Conservation (phyloP, 1,140 invertebrate species). For the Apolygus lucorum region DNA sequence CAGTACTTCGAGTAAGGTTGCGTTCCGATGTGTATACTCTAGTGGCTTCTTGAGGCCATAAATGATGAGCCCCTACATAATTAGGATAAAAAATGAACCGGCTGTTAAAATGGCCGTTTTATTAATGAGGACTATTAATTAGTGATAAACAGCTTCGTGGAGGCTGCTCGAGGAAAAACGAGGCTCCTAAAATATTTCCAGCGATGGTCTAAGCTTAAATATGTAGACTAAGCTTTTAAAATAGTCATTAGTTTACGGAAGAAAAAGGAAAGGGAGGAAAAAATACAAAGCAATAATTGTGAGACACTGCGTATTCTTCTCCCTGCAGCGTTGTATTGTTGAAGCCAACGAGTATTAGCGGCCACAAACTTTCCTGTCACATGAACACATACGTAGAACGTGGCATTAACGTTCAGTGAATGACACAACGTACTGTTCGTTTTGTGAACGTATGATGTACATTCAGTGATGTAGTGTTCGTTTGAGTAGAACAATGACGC, state of each 20-base stretch:
- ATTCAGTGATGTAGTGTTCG: no score
- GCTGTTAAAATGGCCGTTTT: constrained; percentile 2
- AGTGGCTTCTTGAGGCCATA: no score
- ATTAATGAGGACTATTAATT: constrained; percentile 9
- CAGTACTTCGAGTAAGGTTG: no score
- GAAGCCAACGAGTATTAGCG: no score
- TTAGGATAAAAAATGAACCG: constrained; percentile 2
- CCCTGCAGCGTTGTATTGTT: no score
- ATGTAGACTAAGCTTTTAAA: constrained; percentile 13
- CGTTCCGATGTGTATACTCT: no score
- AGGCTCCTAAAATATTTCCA: not conserved
- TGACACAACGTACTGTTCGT: no score
- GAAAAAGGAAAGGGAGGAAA: not conserved
- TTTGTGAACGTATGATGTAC: no score
- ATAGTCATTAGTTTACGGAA: not conserved
- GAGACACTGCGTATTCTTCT: not conserved
- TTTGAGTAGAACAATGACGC: no score
- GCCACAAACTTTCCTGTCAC: no score
- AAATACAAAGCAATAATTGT: not conserved
- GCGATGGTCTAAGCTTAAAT: not conserved
- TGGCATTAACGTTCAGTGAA: no score
- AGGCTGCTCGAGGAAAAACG: not conserved
- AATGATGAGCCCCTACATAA: constrained; percentile 3
- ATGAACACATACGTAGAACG: no score
- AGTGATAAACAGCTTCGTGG: constrained; percentile 5